Evolutionary conservation across 1,140 invertebrate species (phyloP).

Genomic region (Cydia fagiglandana): DNA sequence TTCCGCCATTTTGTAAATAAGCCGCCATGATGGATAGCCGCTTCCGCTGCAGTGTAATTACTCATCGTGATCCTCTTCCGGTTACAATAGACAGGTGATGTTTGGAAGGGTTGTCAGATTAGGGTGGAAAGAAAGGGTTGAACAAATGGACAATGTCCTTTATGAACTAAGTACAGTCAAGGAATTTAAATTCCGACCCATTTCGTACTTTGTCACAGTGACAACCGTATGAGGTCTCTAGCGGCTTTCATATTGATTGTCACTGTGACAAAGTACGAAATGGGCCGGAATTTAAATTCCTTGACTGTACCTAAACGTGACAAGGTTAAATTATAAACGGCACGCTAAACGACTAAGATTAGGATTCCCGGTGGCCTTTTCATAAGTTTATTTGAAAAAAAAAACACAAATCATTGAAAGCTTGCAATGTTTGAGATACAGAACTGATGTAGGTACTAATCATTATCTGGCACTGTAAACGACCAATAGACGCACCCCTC

Average conservation of each 20-base stretch:
- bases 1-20: slow-evolving; percentile 27
- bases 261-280: too few relatives aligned
- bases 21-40: slow-evolving; percentile 26
- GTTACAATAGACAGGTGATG: slow-evolving; percentile 16
- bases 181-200: too few relatives aligned
- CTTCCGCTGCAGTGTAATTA: slow-evolving; percentile 28
- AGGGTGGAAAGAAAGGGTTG: not conserved
- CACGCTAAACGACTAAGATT: too few relatives aligned
- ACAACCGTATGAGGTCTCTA: too few relatives aligned
- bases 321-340: not conserved
- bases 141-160: not conserved
- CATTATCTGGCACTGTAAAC: too few relatives aligned
- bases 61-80: slow-evolving; percentile 24
- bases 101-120: slow-evolving; percentile 4
- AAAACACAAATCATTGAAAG: not conserved
- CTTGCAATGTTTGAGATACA: not conserved
- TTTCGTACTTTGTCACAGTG: too few relatives aligned
- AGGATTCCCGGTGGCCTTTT: too few relatives aligned
- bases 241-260: too few relatives aligned
- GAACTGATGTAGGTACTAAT: not conserved
- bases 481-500: too few relatives aligned
- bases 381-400: too few relatives aligned
- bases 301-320: too few relatives aligned
- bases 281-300: too few relatives aligned
- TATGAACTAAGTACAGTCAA: not conserved